Conservation (phyloP, 2,113 vertebrate genomes). For the Aspiorhynchus laticeps region DNA sequence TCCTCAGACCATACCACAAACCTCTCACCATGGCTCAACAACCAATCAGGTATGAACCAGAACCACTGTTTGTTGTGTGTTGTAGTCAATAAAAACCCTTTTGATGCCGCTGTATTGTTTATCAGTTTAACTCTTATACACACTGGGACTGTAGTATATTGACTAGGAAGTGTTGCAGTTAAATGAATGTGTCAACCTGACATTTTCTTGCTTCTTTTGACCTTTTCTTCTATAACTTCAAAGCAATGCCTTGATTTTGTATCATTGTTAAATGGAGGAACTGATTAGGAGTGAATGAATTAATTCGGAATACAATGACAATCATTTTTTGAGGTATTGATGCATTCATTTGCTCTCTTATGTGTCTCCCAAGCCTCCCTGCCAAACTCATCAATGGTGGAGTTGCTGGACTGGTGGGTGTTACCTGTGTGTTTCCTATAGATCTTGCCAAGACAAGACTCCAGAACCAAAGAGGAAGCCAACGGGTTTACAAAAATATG, state of each 20-base stretch:
- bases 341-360: neutral
- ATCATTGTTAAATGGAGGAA: neutral
- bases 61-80: neutral
- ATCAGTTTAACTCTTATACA: neutral
- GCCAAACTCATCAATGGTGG: slow-evolving; percentile 86
- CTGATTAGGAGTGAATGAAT: neutral
- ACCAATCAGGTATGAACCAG: slow-evolving; percentile 77
- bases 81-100: neutral
- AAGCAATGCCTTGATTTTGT: neutral
- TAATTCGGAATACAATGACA: neutral
- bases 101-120: neutral
- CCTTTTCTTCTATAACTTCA: neutral
- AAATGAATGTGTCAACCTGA: neutral
- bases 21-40: slow-evolving; percentile 77
- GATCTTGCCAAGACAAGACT: slow-evolving; percentile 84
- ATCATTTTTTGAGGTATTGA: neutral
- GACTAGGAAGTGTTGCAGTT: neutral
- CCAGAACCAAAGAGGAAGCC: slow-evolving; percentile 82
- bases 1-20: slow-evolving; percentile 36
- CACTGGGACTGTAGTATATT: neutral
- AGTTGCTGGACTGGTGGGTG: slow-evolving; percentile 82
- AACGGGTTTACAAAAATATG: slow-evolving; percentile 82
- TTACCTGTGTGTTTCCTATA: slow-evolving; percentile 85
- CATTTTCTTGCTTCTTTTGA: neutral
- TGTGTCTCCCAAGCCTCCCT: slow-evolving; percentile 73